A percentile compares a stretch with the other conserved stretches of the same genome.
phyloP scores from a whole-genome alignment of 2,888 invertebrate genomes.

The Drosophila incognita region DNA sequence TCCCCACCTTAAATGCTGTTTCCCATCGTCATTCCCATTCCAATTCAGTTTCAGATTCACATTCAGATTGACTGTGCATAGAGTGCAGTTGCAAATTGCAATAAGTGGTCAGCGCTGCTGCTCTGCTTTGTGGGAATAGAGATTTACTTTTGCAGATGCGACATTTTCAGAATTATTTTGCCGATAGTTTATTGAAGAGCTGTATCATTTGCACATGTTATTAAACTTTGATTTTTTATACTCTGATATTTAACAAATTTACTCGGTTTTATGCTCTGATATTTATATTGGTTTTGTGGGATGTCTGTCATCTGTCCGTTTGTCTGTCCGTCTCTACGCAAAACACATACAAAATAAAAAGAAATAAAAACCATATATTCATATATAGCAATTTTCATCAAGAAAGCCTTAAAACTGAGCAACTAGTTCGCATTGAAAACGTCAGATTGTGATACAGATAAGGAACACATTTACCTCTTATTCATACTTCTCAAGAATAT shows the following conservation, averaged over 20 bases:
- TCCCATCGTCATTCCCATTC: conserved; percentile 1
- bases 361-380: too few species aligned
- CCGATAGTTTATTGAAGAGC: background rate
- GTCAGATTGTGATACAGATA: background rate
- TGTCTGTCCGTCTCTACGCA: background rate
- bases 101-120: conserved; percentile 18
- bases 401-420: background rate
- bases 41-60: conserved; percentile 10
- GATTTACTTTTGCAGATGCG: background rate
- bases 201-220: background rate
- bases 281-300: background rate
- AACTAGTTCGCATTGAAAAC: background rate
- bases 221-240: background rate
- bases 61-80: conserved; percentile 36
- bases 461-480: background rate
- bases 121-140: background rate
- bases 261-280: background rate
- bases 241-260: background rate
- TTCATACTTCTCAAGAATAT: background rate
- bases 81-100: conserved; percentile 22
- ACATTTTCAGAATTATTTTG: background rate
- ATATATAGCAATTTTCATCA: background rate
- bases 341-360: too few species aligned
- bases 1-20: conserved; percentile 3
- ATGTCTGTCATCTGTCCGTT: background rate